Percentiles rank a stretch among this genome's conserved stretches.
Conservation (phyloP, 2,113 vertebrate genomes). For the Austrofundulus limnaeus region DNA sequence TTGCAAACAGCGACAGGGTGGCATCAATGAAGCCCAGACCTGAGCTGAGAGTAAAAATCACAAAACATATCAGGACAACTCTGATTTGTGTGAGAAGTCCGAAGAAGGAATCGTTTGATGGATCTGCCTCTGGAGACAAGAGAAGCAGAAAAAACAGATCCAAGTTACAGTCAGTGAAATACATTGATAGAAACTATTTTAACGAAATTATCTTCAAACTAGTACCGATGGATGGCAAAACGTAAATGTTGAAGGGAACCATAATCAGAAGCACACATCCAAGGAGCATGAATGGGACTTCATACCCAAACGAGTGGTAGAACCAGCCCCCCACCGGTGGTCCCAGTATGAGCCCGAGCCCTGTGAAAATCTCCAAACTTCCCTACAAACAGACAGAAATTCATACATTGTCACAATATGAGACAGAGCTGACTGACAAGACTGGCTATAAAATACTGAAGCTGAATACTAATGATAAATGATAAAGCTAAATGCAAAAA, state of each 20-base stretch:
- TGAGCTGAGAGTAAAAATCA: conserved; percentile 84
- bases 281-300: conserved; percentile 88
- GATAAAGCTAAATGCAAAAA: too few relatives aligned
- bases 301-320: conserved; percentile 91
- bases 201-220: fast-evolving
- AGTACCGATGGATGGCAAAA: conserved; percentile 88
- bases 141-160: conserved; percentile 8
- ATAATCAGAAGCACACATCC: conserved; percentile 86
- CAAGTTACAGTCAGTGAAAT: background rate
- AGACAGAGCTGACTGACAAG: too few relatives aligned
- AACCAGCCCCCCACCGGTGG: conserved; percentile 93
- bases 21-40: conserved; percentile 91
- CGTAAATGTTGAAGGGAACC: conserved; percentile 87
- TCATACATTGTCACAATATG: too few relatives aligned
- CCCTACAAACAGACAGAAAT: conserved; percentile 79
- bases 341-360: conserved; percentile 89
- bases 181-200: fast-evolving
- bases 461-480: too few relatives aligned
- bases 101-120: conserved; percentile 85
- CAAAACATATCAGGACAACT: conserved; percentile 82
- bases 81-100: conserved; percentile 81
- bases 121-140: conserved; percentile 74
- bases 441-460: too few relatives aligned
- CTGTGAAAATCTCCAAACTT: conserved; percentile 89
- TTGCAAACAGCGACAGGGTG: conserved; percentile 89